A percentile compares a stretch with the other conserved stretches of the same genome.
These are phyloP conservation scores for Acanthurus leucopareius DNA, from an alignment of 2,797 vertebrate species.

Conservation along the genomic window DNA sequence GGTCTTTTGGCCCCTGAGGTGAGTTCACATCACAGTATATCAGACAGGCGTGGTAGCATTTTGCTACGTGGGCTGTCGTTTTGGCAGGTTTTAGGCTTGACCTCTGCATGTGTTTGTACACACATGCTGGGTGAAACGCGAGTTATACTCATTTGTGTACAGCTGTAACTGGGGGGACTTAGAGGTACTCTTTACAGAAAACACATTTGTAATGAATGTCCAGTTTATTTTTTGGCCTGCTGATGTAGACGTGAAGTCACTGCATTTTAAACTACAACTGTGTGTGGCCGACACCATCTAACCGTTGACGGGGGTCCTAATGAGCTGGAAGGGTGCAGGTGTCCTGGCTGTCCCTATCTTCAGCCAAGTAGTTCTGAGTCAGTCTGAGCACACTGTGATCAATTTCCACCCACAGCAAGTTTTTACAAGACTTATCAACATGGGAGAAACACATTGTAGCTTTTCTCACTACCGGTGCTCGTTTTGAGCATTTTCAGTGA, in stretches of 20 bases:
- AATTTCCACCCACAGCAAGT: conserved; percentile 7
- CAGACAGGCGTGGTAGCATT: conserved; percentile 50
- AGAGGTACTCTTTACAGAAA: conserved; percentile 41
- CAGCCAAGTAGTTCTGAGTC: conserved; percentile 24
- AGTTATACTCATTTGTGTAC: conserved; percentile 29
- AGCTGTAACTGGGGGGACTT: conserved; percentile 36
- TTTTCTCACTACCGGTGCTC: conserved; percentile 41
- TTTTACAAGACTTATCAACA: conserved; percentile 33
- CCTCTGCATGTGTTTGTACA: conserved; percentile 53
- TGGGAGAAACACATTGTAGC: conserved; percentile 33
- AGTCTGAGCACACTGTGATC: conserved; percentile 14
- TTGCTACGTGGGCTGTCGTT: conserved; percentile 41
- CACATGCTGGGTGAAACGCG: conserved; percentile 23
- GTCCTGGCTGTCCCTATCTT: conserved; percentile 16
- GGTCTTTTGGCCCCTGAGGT: conserved; percentile 44
- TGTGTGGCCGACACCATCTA: conserved; percentile 22
- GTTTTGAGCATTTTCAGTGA: conserved; percentile 36
- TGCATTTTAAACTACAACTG: conserved; percentile 10
- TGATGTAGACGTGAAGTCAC: conserved; percentile 18
- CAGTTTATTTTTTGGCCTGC: not conserved
- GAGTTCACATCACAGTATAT: conserved; percentile 55
- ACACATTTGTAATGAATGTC: conserved; percentile 34
- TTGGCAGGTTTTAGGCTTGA: conserved; percentile 34
- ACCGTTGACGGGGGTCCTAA: conserved; percentile 14
- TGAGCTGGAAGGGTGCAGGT: conserved; percentile 50